Conservation (phyloP, 1,140 invertebrate genomes). For the Chironomus tepperi region DNA sequence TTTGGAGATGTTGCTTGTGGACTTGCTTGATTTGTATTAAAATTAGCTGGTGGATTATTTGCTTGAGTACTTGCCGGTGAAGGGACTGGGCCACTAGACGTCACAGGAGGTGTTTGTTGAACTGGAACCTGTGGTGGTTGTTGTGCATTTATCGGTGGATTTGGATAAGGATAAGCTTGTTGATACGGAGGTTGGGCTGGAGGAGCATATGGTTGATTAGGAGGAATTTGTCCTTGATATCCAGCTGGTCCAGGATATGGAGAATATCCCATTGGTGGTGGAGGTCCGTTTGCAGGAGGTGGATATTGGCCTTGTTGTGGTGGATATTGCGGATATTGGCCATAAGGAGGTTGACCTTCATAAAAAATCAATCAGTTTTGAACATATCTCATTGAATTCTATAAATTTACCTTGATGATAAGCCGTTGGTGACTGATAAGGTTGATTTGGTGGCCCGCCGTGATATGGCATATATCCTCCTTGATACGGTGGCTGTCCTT, state of each 20-base stretch:
- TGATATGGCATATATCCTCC: slow-evolving; percentile 31
- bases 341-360: slow-evolving; percentile 30
- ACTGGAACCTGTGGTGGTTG: slow-evolving; percentile 32
- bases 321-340: slow-evolving; percentile 26
- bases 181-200: slow-evolving; percentile 35
- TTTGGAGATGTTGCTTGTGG: slow-evolving; percentile 33
- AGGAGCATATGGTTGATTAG: slow-evolving; percentile 29
- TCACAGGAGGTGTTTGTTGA: slow-evolving; percentile 29
- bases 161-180: slow-evolving; percentile 38
- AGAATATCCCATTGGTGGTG: slow-evolving; percentile 11
- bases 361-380: slow-evolving; percentile 30
- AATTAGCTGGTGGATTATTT: slow-evolving; percentile 30
- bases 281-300: slow-evolving; percentile 26
- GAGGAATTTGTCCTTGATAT: slow-evolving; percentile 34
- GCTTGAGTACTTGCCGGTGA: slow-evolving; percentile 27
- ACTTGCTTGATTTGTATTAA: slow-evolving; percentile 31
- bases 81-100: not conserved
- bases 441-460: slow-evolving; percentile 33
- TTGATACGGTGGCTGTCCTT: slow-evolving; percentile 39
- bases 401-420: slow-evolving; percentile 35
- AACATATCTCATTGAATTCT: slow-evolving; percentile 27
- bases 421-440: slow-evolving; percentile 36
- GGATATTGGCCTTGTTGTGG: slow-evolving; percentile 10
- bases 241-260: slow-evolving; percentile 27
- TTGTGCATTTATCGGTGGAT: slow-evolving; percentile 38